Evolutionary conservation across 2,113 vertebrate species (phyloP).

Genomic region (Cettia cetti): DNA sequence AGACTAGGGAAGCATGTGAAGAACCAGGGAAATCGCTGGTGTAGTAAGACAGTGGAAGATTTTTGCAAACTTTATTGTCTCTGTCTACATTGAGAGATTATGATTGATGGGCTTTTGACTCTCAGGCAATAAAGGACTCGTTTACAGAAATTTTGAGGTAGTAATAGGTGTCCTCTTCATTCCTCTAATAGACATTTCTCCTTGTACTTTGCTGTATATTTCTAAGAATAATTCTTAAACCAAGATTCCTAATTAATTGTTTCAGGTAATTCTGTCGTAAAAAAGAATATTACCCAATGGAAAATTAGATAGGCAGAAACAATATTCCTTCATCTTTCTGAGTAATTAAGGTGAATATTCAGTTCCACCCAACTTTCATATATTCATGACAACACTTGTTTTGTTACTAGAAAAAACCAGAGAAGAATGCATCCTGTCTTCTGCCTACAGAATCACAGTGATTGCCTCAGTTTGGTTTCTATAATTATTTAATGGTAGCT

Average conservation of each 20-base stretch:
- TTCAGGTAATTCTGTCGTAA: slow-evolving; percentile 14
- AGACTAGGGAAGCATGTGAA: background rate
- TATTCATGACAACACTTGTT: background rate
- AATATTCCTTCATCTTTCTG: slow-evolving; percentile 16
- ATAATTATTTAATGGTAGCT: background rate
- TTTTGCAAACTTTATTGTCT: background rate
- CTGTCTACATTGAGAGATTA: background rate
- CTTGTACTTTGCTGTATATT: background rate
- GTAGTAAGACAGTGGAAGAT: background rate
- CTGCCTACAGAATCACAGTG: background rate
- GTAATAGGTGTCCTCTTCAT: background rate
- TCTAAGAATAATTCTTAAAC: slow-evolving; percentile 25
- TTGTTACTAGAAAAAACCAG: background rate
- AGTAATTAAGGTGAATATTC: slow-evolving; percentile 25
- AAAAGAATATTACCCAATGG: background rate
- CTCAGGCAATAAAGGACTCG: background rate
- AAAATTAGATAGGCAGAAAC: slow-evolving; percentile 12
- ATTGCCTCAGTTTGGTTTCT: background rate
- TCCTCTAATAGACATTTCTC: slow-evolving; percentile 3
- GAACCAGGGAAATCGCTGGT: background rate
- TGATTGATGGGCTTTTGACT: background rate
- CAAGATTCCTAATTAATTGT: background rate
- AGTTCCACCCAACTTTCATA: background rate
- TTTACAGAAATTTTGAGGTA: background rate
- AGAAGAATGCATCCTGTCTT: background rate